phyloP scores from a whole-genome alignment of 2,113 vertebrate species.

The Ochotona curzoniae region DNA sequence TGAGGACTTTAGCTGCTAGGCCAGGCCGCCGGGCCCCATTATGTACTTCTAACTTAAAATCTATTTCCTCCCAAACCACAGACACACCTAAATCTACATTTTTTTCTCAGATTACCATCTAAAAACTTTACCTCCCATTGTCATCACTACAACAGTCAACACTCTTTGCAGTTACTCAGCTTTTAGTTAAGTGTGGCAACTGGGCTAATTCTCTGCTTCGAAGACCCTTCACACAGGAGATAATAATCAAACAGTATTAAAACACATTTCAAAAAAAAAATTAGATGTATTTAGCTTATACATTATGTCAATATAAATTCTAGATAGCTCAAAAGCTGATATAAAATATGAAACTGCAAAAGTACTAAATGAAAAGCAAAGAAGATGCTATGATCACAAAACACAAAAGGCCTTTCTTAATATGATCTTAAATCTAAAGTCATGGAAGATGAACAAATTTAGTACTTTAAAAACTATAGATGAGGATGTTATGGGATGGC shows the following conservation, averaged over 20 bases:
- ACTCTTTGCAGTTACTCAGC: background rate
- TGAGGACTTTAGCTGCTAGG: too few relatives aligned
- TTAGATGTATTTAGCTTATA: constrained; percentile 15
- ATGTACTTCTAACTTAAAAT: constrained; percentile 1
- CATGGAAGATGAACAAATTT: constrained; percentile 22
- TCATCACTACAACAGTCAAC: background rate
- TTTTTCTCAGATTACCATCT: background rate
- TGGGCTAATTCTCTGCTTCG: background rate
- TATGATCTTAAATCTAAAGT: constrained; percentile 12
- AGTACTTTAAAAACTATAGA: constrained; percentile 25
- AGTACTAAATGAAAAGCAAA: constrained; percentile 16
- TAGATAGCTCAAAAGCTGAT: background rate
- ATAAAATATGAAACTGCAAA: constrained; percentile 15
- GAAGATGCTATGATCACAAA: background rate
- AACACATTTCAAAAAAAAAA: background rate
- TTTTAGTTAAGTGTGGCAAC: background rate
- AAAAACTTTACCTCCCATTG: background rate
- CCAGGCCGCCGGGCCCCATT: too few relatives aligned
- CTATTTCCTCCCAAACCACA: background rate
- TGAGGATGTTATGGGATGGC: too few relatives aligned
- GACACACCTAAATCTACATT: background rate
- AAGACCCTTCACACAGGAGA: background rate
- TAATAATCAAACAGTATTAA: background rate
- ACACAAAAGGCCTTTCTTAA: constrained; percentile 20
- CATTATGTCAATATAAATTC: constrained; percentile 37